Evolutionary conservation across 2,888 invertebrate genomes (phyloP).

Genomic region (Megamerina dolium): DNA sequence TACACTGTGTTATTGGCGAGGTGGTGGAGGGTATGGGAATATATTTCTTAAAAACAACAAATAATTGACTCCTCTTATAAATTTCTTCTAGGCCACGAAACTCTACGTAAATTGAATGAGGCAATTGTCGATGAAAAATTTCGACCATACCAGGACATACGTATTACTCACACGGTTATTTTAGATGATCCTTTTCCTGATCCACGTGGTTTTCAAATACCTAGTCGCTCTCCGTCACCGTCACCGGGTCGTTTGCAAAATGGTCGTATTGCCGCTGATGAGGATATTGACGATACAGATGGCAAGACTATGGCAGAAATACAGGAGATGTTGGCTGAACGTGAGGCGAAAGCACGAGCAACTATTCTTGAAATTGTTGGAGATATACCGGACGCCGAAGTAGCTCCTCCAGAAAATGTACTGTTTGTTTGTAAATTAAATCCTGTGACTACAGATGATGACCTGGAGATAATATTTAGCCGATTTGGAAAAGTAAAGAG

Average conservation of each 20-base stretch:
- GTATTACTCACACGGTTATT: constrained; percentile 93
- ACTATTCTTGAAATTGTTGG: constrained; percentile 98
- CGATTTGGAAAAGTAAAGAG: constrained; percentile 89
- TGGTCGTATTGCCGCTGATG: constrained; percentile 87
- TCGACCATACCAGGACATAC: constrained; percentile 89
- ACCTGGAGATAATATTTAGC: constrained; percentile 95
- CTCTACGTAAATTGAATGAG: constrained; percentile 85
- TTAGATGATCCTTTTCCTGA: constrained; percentile 95
- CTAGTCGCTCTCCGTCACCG: constrained; percentile 85
- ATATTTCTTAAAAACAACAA: too few species aligned
- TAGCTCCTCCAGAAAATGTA: constrained; percentile 98
- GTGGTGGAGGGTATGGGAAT: constrained; percentile 74
- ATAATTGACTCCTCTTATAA: background rate
- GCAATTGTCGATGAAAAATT: constrained; percentile 85
- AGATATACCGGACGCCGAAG: constrained; percentile 93
- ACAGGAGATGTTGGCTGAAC: constrained; percentile 78
- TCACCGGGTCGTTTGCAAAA: constrained; percentile 73
- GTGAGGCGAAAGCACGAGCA: constrained; percentile 93
- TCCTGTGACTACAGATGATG: constrained; percentile 95
- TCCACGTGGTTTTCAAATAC: constrained; percentile 68
- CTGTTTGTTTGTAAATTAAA: constrained; percentile 98
- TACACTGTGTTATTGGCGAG: constrained; percentile 94
- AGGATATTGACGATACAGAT: constrained; percentile 83
- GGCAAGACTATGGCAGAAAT: constrained; percentile 82
- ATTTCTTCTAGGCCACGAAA: constrained; percentile 52